A percentile compares a stretch with the other conserved stretches of the same genome.
Conservation (phyloP, 2,113 vertebrate genomes). For the Solenodon paradoxus region DNA sequence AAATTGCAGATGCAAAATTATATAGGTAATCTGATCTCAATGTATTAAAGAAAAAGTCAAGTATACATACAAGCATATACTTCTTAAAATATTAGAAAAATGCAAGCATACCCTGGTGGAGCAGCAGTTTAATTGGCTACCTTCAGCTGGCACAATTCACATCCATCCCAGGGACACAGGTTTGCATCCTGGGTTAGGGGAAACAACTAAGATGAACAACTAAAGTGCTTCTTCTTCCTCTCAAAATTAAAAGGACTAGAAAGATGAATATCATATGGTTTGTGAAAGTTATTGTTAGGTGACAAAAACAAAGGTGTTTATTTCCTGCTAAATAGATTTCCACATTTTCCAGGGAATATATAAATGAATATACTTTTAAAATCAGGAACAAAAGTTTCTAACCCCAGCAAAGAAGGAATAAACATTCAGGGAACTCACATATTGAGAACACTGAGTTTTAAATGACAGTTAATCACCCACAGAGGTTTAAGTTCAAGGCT, state of each 20-base stretch:
- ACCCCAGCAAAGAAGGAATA: not conserved
- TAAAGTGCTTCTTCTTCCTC: no score
- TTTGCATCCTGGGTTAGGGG: no score
- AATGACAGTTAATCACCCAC: not conserved
- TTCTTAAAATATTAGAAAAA: not conserved
- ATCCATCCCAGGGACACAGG: no score
- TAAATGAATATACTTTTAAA: not conserved
- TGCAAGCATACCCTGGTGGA: no score
- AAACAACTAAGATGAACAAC: no score
- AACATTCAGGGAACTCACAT: not conserved
- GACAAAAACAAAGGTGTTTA: not conserved
- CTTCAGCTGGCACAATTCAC: no score
- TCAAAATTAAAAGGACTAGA: no score
- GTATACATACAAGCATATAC: not conserved
- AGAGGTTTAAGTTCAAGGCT: not conserved
- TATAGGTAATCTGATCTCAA: not conserved
- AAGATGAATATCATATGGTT: not conserved
- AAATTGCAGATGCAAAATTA: not conserved
- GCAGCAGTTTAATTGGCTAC: no score
- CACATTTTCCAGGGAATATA: not conserved
- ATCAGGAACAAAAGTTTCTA: not conserved
- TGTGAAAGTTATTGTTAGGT: not conserved
- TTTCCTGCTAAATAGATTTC: not conserved
- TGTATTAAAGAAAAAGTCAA: conserved; percentile 9
- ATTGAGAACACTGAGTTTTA: not conserved